Evolutionary conservation across 2,113 vertebrate genomes (phyloP), one percentile per base, ranked within the genome.

Genomic region (Anolis sagrei): DNA sequence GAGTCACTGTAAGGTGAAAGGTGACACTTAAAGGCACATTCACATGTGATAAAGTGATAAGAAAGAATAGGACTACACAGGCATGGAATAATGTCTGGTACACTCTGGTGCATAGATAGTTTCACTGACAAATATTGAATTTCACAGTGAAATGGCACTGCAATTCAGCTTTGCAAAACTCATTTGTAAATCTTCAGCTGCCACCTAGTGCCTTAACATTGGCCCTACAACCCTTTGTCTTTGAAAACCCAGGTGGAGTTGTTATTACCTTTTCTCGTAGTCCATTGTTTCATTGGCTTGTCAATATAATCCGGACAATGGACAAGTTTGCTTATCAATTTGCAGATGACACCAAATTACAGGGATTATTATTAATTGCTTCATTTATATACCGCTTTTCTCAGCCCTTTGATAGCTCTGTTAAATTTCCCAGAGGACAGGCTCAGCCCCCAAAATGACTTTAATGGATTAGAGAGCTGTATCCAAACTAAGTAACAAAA

Each of bases 151-250:
- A 48, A 7, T 1, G 21, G 29, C 0, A 13, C 7, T 1, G 0
- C 0, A 66, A 9, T 0, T 14, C 39, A 1, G 21, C 58, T 36
- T 27, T 1, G 11, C 0, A 1, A 29, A 2, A 23, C 5, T 39
- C 27, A 5, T 84, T 82, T 14, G 88, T 74, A 94, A 93, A 89
- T 93, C 62, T 89, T 74, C 64, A 94, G 68, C 89, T 95, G 95
- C 95, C 95, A 94, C 83, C 96, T 96, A 95, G 95, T 89, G 95
- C 73, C 86, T 54, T 2, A 70, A 0, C 10, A 72, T 72, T 5
- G 10, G 0, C 1, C 19, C 25, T 58, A 34, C 62, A 66, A 44
- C 0, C 34, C 10, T 1, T 0, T 1, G 1, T 1, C 29, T 82
- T 82, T 72, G 9, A 44, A 61, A 44, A 49, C 23, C 1, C 29